Base-by-base conservation (phyloP, 2,113 vertebrate genomes). In the Neolamprologus cancellatus region DNA sequence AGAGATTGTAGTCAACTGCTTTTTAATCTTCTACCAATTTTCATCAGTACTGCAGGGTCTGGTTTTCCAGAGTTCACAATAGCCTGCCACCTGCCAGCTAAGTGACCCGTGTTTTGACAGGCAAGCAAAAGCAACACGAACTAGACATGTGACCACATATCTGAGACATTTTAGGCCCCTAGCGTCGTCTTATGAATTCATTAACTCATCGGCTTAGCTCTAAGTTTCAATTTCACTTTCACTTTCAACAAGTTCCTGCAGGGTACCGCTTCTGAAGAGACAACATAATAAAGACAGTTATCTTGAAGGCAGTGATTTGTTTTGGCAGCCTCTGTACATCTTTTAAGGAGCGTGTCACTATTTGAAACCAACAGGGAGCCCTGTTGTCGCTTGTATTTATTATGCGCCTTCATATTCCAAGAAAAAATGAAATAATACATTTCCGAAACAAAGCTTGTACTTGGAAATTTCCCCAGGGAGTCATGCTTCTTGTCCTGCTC, bases 21-120 rank as follows among this genome's bases (percentile, higher is more conserved):
- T 90, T 94, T 92, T 92, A 93, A 94, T 94, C 84, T 91, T 87
- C 69, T 10, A 32, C 59, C 85, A 90, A 89, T 94, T 92, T 87
- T 81, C 78, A 82, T 88, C 71, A 64, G 61, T 84, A 53, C 48
- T 25, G 53, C 84, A 87, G 20, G 52, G 78, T 82, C 53, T 14
- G 57, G 18, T 39, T 55, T 81, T 78, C 18, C 78, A 30, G 2
- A 25, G 44, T 80, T n/a, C 39, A 57, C 23, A 66, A 84, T 48
- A 83, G 17, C 55, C 76, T 86, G 34, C 74, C 46, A 18, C 32
- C 11, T 9, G 76, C 55, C 41, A 52, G 20, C 12, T 20, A 57
- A 78, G 15, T 54, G 81, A 81, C 30, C 64, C 10, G 13, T 17
- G 39, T 18, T 52, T 55, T 34, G 44, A 86, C 28, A 81, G 23